Conservation (phyloP, 1,140 invertebrate species). For the Neodiprion fabricii region DNA sequence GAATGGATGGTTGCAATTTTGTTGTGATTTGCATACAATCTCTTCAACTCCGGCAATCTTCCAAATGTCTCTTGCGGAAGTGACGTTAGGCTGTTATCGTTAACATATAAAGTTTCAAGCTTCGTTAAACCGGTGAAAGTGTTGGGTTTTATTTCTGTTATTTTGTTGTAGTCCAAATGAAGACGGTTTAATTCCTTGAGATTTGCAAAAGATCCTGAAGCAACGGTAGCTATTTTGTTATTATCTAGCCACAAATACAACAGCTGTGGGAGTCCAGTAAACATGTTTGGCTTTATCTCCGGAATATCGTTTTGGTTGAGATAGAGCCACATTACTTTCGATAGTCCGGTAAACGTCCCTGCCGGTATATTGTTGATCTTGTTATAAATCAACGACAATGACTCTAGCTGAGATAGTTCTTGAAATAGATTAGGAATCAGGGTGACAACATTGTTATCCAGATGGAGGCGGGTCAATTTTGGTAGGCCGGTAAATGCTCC, state of each 20-base stretch:
- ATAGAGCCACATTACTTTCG: constrained; percentile 24
- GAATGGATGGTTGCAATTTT: constrained; percentile 23
- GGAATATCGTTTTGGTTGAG: constrained; percentile 29
- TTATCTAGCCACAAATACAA: constrained; percentile 28
- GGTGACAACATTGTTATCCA: constrained; percentile 27
- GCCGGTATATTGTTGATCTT: constrained; percentile 27
- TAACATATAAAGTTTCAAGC: constrained; percentile 27
- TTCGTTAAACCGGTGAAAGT: constrained; percentile 24
- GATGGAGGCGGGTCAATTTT: constrained; percentile 16
- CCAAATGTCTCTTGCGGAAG: constrained; percentile 18
- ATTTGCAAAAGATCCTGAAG: constrained; percentile 16
- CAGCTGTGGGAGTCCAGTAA: constrained; percentile 21
- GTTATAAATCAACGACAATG: constrained; percentile 27
- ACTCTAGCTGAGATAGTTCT: constrained; percentile 22
- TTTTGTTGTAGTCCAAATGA: constrained; percentile 25
- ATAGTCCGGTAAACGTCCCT: constrained; percentile 28
- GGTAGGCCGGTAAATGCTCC: constrained; percentile 31
- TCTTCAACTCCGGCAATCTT: constrained; percentile 21
- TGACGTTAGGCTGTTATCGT: constrained; percentile 24
- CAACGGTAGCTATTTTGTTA: constrained; percentile 29
- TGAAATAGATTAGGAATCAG: constrained; percentile 29
- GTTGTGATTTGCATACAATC: constrained; percentile 25
- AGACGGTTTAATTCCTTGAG: constrained; percentile 23
- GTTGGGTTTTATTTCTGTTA: constrained; percentile 11
- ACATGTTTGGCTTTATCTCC: neutral